Evolutionary conservation across 2,797 vertebrate genomes (phyloP).

Genomic region (Chromobotia macracanthus): DNA sequence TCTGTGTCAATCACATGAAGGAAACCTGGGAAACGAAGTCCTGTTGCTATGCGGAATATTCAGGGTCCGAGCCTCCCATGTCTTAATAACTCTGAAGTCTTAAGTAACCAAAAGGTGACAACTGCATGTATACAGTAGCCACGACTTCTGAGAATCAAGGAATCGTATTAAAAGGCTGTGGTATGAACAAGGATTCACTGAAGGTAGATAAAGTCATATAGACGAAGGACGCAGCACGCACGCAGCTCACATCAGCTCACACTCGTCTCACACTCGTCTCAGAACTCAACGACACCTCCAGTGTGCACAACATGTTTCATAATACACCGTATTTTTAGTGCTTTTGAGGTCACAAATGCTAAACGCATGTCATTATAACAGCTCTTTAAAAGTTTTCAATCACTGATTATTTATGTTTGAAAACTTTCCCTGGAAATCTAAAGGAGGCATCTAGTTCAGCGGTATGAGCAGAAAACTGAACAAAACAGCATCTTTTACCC

Average conservation of each 20-base stretch:
- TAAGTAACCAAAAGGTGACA: neutral
- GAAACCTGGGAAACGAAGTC: constrained; percentile 57
- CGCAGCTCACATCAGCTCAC: constrained; percentile 7
- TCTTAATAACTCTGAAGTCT: neutral
- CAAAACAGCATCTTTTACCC: too few relatives aligned
- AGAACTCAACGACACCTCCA: constrained; percentile 29
- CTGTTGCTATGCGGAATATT: constrained; percentile 63
- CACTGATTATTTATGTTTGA: too few relatives aligned
- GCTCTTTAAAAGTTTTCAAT: neutral
- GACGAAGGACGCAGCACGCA: neutral
- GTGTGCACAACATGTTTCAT: constrained; percentile 32
- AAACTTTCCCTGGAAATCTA: neutral
- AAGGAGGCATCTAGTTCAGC: neutral
- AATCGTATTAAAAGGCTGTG: neutral
- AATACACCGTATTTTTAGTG: constrained; percentile 39
- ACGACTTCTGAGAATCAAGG: neutral
- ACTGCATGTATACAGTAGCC: neutral
- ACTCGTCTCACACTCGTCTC: constrained; percentile 7
- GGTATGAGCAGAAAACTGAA: too few relatives aligned
- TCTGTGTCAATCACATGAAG: constrained; percentile 60
- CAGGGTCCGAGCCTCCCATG: constrained; percentile 32
- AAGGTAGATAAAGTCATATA: too few relatives aligned
- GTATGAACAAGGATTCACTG: neutral
- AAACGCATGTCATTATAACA: neutral
- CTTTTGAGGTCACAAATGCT: constrained; percentile 23